Conservation (phyloP, 2,888 invertebrate genomes). For the Chromoteleia sp. region DNA sequence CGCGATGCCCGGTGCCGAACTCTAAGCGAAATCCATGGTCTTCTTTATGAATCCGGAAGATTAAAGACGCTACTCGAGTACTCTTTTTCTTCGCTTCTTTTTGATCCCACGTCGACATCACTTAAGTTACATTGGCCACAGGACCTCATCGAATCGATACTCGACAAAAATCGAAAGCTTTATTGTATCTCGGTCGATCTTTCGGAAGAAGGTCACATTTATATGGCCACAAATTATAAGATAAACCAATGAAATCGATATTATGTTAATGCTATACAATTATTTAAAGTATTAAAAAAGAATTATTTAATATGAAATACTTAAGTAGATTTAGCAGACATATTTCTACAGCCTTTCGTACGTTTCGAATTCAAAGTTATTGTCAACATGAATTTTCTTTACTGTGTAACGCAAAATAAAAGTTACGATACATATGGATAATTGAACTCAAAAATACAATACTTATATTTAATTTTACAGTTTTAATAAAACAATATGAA, state of each 20-base stretch:
- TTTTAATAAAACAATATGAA: too few relatives aligned
- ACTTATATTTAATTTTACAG: too few relatives aligned
- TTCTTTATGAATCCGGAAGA: slow-evolving; percentile 82
- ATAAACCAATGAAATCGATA: slow-evolving; percentile 48
- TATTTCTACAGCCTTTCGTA: too few relatives aligned
- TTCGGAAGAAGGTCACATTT: slow-evolving; percentile 35
- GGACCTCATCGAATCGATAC: slow-evolving; percentile 65
- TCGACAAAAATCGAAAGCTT: slow-evolving; percentile 61
- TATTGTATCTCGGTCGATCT: slow-evolving; percentile 52
- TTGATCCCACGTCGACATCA: slow-evolving; percentile 51
- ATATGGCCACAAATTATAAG: slow-evolving; percentile 30
- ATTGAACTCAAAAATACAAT: too few relatives aligned
- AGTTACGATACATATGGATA: too few relatives aligned
- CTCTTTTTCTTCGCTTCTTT: slow-evolving; percentile 74
- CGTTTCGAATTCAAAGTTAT: too few relatives aligned
- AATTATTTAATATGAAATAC: too few relatives aligned
- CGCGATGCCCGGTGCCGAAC: slow-evolving; percentile 81
- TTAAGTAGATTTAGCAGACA: too few relatives aligned
- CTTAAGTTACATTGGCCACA: slow-evolving; percentile 52
- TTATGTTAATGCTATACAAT: slow-evolving; percentile 23
- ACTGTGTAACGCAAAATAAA: too few relatives aligned
- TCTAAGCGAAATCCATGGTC: slow-evolving; percentile 74
- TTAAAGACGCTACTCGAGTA: slow-evolving; percentile 79
- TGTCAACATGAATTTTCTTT: too few relatives aligned
- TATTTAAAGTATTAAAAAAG: slow-evolving; percentile 16